A percentile compares a stretch with the other conserved stretches of the same genome.
These are phyloP conservation scores for Dicycla oo DNA, from an alignment of 2,888 invertebrate species.

Conservation along the genomic window DNA sequence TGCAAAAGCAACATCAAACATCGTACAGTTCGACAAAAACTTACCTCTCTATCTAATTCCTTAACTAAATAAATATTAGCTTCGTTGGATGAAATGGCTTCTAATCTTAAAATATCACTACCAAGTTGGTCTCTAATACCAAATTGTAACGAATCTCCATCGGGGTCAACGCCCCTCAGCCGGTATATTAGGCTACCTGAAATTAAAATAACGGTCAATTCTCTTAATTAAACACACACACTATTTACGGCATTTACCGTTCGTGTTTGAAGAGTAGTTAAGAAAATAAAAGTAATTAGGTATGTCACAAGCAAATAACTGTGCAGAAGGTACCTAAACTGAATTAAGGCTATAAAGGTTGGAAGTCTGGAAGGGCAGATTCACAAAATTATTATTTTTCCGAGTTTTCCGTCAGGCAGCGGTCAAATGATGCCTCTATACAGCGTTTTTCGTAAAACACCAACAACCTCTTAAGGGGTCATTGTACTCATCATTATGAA, in stretches of 20 bases:
- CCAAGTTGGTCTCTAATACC: constrained; percentile 95
- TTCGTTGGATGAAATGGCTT: constrained; percentile 95
- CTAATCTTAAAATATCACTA: constrained; percentile 95
- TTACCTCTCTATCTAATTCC: constrained; percentile 97
- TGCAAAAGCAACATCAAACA: not conserved
- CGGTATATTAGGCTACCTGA: constrained; percentile 95
- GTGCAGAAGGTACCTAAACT: not conserved
- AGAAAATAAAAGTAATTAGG: constrained; percentile 55
- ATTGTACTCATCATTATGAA: no score
- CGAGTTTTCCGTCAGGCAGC: not conserved
- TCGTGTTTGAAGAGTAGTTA: constrained; percentile 48
- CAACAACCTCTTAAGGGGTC: no score
- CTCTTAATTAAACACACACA: constrained; percentile 50
- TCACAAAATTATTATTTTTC: not conserved
- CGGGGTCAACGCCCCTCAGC: constrained; percentile 95
- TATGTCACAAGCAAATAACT: constrained; percentile 1
- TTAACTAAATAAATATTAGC: constrained; percentile 97
- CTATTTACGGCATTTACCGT: constrained; percentile 51
- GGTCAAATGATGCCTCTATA: not conserved
- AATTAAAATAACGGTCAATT: constrained; percentile 73
- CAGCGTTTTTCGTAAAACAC: no score
- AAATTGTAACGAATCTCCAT: constrained; percentile 95
- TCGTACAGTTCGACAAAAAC: constrained; percentile 24
- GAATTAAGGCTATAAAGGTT: not conserved
- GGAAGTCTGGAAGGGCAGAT: not conserved